phyloP scores from a whole-genome alignment of 2,888 invertebrate genomes.

The Chrysomela aeneicollis region DNA sequence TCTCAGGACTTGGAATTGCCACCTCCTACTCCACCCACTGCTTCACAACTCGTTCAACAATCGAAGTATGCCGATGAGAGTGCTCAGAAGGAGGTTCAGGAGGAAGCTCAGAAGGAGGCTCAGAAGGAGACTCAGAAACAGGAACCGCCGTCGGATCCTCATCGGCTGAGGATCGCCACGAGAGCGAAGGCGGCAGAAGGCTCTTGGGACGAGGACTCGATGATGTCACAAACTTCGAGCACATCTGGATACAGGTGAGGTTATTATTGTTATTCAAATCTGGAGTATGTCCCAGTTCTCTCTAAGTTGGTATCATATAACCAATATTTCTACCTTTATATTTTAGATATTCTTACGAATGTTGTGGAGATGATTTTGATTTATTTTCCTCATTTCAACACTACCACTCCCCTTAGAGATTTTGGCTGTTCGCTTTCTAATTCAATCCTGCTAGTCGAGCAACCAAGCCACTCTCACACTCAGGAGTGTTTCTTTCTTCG shows the following conservation, averaged over 20 bases:
- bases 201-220: slow-evolving; percentile 80
- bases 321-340: no score
- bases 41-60: slow-evolving; percentile 41
- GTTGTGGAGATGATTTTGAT: no score
- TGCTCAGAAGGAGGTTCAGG: slow-evolving; percentile 21
- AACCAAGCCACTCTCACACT: no score
- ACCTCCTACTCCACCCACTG: slow-evolving; percentile 36
- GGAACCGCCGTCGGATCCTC: slow-evolving; percentile 49
- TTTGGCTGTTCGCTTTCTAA: no score
- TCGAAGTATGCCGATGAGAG: slow-evolving; percentile 4
- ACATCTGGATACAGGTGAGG: slow-evolving; percentile 77
- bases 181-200: slow-evolving; percentile 67
- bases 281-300: not conserved
- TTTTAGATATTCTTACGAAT: no score
- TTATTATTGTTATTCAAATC: slow-evolving; percentile 9
- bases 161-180: slow-evolving; percentile 56
- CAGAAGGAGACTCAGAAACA: slow-evolving; percentile 26
- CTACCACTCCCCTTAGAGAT: no score
- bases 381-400: no score
- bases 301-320: not conserved
- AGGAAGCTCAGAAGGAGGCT: slow-evolving; percentile 19
- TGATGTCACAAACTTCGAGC: slow-evolving; percentile 82
- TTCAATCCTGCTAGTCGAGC: no score
- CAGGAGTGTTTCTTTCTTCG: no score
- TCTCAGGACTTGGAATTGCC: slow-evolving; percentile 49